Percentiles rank a stretch among this genome's conserved stretches.
Evolutionary conservation across 2,113 vertebrate species (phyloP).

Genomic region (Alligator sinensis): DNA sequence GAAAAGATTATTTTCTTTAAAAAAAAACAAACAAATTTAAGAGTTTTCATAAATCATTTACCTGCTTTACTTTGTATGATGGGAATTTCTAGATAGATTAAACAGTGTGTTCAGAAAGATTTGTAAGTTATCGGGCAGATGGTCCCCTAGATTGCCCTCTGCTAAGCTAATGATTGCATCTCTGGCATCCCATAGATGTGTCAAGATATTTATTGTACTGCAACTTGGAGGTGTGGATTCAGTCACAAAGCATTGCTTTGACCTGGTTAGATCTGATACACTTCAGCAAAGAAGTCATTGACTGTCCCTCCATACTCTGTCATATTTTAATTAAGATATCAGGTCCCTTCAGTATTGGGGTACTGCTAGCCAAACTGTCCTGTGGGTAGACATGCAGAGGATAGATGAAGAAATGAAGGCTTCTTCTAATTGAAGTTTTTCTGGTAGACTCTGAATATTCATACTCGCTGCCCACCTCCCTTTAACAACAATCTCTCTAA

Average conservation of each 20-base stretch:
- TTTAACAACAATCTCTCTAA: neutral
- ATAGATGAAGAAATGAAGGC: too few species aligned
- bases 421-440: rapidly evolving
- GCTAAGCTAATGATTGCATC: rapidly evolving
- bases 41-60: too few species aligned
- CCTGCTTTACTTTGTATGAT: too few species aligned
- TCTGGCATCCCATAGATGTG: neutral
- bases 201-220: neutral
- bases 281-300: too few species aligned
- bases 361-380: neutral
- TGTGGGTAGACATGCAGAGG: neutral
- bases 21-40: too few species aligned
- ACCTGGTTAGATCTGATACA: neutral
- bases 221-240: too few species aligned
- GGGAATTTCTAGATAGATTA: too few species aligned
- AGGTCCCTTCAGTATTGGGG: neutral
- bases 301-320: too few species aligned
- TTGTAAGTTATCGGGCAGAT: too few species aligned
- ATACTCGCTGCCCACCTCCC: neutral
- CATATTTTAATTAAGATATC: constrained; percentile 5
- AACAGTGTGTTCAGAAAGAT: too few species aligned
- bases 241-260: neutral
- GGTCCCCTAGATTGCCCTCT: too few species aligned
- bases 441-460: neutral
- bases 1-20: too few species aligned